Evolutionary conservation across 1,140 invertebrate species (phyloP).

Genomic region (Diachasmimorpha longicaudata): DNA sequence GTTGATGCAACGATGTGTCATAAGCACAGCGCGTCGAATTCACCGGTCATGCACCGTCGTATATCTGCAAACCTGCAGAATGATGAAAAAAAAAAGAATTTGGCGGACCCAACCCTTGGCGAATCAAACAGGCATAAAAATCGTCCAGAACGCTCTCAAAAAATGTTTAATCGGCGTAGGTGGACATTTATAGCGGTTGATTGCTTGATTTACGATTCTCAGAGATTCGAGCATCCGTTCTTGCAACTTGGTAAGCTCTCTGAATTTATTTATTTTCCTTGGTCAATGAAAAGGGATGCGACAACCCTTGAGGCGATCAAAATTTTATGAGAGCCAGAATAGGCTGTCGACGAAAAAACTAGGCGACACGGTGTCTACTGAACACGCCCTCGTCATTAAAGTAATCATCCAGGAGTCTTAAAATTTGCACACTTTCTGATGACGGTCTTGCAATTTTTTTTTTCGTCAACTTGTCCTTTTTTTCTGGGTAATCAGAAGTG

Average conservation of each 20-base stretch:
- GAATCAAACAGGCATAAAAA: constrained; percentile 23
- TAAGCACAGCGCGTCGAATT: constrained; percentile 31
- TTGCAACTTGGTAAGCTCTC: constrained; percentile 13
- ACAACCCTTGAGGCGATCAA: constrained; percentile 7
- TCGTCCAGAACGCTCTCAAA: constrained; percentile 23
- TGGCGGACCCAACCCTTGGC: constrained; percentile 1
- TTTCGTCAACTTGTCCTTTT: neutral
- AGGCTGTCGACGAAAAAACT: constrained; percentile 15
- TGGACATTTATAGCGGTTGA: constrained; percentile 42
- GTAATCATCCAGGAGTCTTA: neutral
- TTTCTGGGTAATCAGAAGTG: neutral
- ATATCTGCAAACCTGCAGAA: neutral
- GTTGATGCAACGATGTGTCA: constrained; percentile 32
- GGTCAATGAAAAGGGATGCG: neutral
- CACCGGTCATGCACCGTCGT: constrained; percentile 4
- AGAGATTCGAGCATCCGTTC: constrained; percentile 7
- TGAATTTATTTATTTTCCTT: neutral
- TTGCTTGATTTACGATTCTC: constrained; percentile 40
- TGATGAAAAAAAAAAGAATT: constrained; percentile 11
- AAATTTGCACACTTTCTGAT: neutral
- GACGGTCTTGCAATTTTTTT: neutral
- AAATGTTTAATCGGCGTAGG: constrained; percentile 34
- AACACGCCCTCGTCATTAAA: constrained; percentile 13
- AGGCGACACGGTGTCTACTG: neutral
- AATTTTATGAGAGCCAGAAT: neutral